Percentiles rank a stretch among this genome's conserved stretches.
phyloP scores from a whole-genome alignment of 1,140 invertebrate species.

The Eriocheir sinensis region DNA sequence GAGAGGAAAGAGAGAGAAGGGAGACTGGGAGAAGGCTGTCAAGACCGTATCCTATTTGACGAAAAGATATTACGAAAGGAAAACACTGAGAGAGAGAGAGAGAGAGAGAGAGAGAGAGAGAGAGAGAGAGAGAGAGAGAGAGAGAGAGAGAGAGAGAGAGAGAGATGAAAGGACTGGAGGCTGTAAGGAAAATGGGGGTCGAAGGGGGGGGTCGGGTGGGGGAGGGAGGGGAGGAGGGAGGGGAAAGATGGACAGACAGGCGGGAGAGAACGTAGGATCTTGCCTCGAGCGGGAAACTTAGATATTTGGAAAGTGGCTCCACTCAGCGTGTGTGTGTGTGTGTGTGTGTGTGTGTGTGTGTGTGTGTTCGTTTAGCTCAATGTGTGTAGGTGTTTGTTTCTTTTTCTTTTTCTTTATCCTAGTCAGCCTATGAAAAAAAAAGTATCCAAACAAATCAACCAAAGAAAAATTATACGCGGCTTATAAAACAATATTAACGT shows the following conservation, averaged over 20 bases:
- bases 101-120: not conserved
- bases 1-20: not conserved
- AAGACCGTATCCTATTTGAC: not conserved
- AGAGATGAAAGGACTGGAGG: not conserved
- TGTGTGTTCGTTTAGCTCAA: not conserved
- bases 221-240: not conserved
- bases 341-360: not conserved
- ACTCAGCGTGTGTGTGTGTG: not conserved
- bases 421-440: too few species aligned
- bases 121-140: too few species aligned
- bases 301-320: constrained; percentile 1
- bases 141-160: too few species aligned
- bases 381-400: not conserved
- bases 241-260: constrained; percentile 21
- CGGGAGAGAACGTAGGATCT: constrained; percentile 10
- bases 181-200: not conserved
- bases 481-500: too few species aligned
- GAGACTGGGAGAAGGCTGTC: not conserved
- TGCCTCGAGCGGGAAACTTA: not conserved
- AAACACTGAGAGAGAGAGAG: not conserved
- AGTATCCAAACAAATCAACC: too few species aligned
- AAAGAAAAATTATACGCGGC: too few species aligned
- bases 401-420: too few species aligned
- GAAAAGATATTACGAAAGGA: not conserved
- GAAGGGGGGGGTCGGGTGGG: not conserved